Evolutionary conservation across 2,888 invertebrate species (phyloP).

Genomic region (Ophion costatus): DNA sequence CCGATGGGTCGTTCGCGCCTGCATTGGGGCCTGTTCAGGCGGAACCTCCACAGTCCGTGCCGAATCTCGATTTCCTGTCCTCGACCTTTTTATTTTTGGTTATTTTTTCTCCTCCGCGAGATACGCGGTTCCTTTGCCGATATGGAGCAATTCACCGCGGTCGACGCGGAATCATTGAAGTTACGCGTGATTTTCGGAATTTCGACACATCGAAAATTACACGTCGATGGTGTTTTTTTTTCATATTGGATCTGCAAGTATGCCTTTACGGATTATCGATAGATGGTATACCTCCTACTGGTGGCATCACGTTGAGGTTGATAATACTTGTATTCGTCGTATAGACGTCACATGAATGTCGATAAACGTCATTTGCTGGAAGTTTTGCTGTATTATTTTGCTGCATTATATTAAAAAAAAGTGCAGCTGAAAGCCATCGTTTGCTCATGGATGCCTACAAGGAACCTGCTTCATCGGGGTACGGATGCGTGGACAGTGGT

Average conservation of each 20-base stretch:
- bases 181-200: neutral
- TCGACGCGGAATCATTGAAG: conserved; percentile 15
- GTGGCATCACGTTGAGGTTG: too few species aligned
- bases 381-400: too few species aligned
- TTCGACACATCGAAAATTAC: neutral
- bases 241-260: neutral
- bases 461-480: too few species aligned
- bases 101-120: neutral
- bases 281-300: too few species aligned
- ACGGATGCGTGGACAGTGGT: too few species aligned
- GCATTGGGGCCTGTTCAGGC: conserved; percentile 68
- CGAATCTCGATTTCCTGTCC: conserved; percentile 75
- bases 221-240: neutral
- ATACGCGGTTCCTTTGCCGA: conserved; percentile 44
- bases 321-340: too few species aligned
- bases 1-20: conserved; percentile 60
- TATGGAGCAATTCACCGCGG: neutral
- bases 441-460: too few species aligned
- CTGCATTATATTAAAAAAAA: too few species aligned
- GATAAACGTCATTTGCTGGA: too few species aligned
- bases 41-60: conserved; percentile 73
- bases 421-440: too few species aligned
- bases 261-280: neutral
- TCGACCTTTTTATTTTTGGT: conserved; percentile 36
- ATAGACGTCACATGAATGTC: too few species aligned